A percentile compares a stretch with the other conserved stretches of the same genome.
Evolutionary conservation across 2,797 vertebrate genomes (phyloP).

Genomic region (Eulemur rubriventer): DNA sequence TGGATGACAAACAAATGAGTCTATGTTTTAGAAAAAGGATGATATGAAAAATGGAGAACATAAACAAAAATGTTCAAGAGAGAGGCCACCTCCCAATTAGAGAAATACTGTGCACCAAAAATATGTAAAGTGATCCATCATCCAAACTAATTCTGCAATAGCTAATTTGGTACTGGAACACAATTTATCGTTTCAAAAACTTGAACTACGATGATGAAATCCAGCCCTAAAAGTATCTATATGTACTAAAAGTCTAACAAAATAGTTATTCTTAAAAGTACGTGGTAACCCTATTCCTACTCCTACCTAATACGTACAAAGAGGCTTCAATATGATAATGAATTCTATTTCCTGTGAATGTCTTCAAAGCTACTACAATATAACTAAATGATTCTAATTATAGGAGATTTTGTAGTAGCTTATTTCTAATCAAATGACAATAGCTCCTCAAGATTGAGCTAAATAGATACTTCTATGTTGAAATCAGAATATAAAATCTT

Average conservation of each 20-base stretch:
- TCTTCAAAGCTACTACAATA: background rate
- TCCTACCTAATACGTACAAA: background rate
- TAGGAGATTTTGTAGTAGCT: conserved; percentile 12
- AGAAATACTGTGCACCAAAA: background rate
- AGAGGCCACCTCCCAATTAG: background rate
- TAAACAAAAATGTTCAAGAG: background rate
- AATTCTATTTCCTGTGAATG: conserved; percentile 15
- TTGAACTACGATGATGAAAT: background rate
- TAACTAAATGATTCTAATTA: conserved; percentile 29
- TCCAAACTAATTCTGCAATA: background rate
- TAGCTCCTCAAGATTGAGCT: conserved; percentile 20
- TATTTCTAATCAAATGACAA: conserved; percentile 51
- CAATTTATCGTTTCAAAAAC: background rate
- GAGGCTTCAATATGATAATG: background rate
- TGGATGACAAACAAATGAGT: background rate
- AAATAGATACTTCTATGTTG: background rate
- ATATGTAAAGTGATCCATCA: background rate
- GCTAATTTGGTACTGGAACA: background rate
- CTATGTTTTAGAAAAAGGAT: background rate
- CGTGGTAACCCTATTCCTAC: background rate
- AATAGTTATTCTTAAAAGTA: background rate
- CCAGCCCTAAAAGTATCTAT: background rate
- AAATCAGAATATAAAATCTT: conserved; percentile 47
- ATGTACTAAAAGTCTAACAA: background rate
- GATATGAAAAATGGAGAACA: background rate